phyloP scores from a whole-genome alignment of 1,140 invertebrate species.

The Calephelis virginiensis region DNA sequence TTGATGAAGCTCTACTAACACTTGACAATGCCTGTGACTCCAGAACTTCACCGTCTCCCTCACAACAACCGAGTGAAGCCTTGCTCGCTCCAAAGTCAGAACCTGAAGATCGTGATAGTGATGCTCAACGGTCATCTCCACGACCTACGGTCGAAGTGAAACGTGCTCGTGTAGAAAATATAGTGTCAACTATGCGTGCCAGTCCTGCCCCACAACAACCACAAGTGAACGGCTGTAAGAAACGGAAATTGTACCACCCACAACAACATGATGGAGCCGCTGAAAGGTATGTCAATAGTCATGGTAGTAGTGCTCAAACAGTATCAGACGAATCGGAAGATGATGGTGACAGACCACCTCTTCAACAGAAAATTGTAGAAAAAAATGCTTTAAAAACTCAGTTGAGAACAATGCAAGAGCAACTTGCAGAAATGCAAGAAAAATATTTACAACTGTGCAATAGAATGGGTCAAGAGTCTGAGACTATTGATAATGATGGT shows the following conservation, averaged over 20 bases:
- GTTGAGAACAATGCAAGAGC: constrained; percentile 91
- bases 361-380: constrained; percentile 89
- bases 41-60: constrained; percentile 84
- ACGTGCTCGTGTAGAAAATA: constrained; percentile 95
- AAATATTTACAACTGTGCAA: constrained; percentile 92
- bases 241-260: constrained; percentile 97
- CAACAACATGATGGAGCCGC: constrained; percentile 91
- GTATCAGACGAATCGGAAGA: constrained; percentile 86
- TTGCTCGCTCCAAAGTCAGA: constrained; percentile 82
- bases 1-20: constrained; percentile 79
- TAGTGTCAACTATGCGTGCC: constrained; percentile 93
- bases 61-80: constrained; percentile 80
- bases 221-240: constrained; percentile 94
- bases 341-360: constrained; percentile 85
- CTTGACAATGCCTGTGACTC: constrained; percentile 84
- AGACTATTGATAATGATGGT: constrained; percentile 86
- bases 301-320: constrained; percentile 71
- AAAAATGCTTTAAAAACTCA: constrained; percentile 92
- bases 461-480: constrained; percentile 89
- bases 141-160: constrained; percentile 85
- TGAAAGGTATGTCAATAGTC: constrained; percentile 82
- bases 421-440: constrained; percentile 93
- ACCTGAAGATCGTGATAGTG: constrained; percentile 81
- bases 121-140: constrained; percentile 79
- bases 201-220: constrained; percentile 87